phyloP scores from a whole-genome alignment of 1,140 invertebrate genomes.

The Cylas formicarius region DNA sequence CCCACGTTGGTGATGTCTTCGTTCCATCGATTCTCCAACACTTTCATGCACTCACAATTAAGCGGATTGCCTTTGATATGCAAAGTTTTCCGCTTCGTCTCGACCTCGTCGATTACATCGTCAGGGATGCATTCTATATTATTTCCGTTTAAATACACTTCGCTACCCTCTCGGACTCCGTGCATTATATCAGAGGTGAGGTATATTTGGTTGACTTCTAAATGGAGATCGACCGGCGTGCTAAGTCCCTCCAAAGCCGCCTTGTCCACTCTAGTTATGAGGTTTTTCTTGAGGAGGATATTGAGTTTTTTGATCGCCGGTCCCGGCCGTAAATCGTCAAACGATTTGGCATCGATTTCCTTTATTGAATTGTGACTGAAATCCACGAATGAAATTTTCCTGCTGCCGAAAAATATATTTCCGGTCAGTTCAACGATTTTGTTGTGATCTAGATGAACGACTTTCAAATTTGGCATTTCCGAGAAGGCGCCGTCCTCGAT shows the following conservation, averaged over 20 bases:
- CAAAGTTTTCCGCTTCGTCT: conserved; percentile 7
- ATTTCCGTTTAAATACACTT: conserved; percentile 17
- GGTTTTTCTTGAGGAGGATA: conserved; percentile 14
- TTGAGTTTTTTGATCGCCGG: not conserved
- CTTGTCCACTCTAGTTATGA: conserved; percentile 8
- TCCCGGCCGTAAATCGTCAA: conserved; percentile 10
- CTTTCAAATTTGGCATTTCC: conserved; percentile 16
- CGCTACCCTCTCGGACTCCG: conserved; percentile 13
- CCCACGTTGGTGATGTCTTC: conserved; percentile 6
- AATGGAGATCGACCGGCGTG: conserved; percentile 15
- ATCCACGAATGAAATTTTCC: conserved; percentile 10
- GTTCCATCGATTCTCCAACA: conserved; percentile 6
- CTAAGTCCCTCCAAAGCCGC: conserved; percentile 1
- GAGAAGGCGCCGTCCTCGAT: conserved; percentile 21
- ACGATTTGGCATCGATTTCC: conserved; percentile 3
- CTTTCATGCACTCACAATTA: conserved; percentile 20
- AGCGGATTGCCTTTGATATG: conserved; percentile 21
- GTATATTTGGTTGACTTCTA: conserved; percentile 13
- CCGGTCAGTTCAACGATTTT: conserved; percentile 14
- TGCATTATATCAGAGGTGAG: not conserved
- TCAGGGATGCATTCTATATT: conserved; percentile 17
- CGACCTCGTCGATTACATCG: conserved; percentile 15
- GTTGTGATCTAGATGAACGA: conserved; percentile 25
- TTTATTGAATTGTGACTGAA: conserved; percentile 13
- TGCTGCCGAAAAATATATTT: conserved; percentile 13